Evolutionary conservation across 2,113 vertebrate species (phyloP).

Genomic region (Pomatostomus ruficeps): DNA sequence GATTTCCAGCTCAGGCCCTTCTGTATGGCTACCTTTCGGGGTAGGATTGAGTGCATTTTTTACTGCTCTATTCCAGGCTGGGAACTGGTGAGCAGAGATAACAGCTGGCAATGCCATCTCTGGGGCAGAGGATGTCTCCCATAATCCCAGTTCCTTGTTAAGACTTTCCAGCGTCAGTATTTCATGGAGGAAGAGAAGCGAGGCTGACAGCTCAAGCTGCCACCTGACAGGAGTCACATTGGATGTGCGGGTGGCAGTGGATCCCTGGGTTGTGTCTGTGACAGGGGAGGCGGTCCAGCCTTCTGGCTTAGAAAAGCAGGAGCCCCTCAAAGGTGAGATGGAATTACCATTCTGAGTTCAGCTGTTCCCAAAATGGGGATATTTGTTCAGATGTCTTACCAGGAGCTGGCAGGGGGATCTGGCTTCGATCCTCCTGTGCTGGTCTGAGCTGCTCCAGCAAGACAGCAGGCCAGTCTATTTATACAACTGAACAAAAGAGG

Average conservation of each 20-base stretch:
- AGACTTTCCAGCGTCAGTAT: not conserved
- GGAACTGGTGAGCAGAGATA: constrained; percentile 2
- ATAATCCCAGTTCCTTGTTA: not conserved
- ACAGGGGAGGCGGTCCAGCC: not conserved
- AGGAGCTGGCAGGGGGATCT: not conserved
- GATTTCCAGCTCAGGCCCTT: not conserved
- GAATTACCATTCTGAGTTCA: not conserved
- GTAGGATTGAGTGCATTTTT: not conserved
- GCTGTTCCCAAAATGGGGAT: not conserved
- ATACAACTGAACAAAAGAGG: not conserved
- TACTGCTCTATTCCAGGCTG: not conserved
- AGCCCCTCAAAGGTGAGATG: not conserved
- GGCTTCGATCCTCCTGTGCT: not conserved
- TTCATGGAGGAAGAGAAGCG: not conserved
- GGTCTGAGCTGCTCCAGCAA: not conserved
- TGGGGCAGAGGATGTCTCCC: not conserved
- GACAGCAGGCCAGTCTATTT: not conserved
- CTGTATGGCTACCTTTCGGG: not conserved
- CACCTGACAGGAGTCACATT: not conserved
- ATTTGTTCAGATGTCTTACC: not conserved
- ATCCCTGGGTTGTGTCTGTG: not conserved
- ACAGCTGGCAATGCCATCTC: not conserved
- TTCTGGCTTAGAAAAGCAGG: not conserved
- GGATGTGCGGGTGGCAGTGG: not conserved
- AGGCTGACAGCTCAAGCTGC: not conserved